Evolutionary conservation across 23 tunicate species (phyloP).

Genomic region (Clavelina lepadiformis): DNA sequence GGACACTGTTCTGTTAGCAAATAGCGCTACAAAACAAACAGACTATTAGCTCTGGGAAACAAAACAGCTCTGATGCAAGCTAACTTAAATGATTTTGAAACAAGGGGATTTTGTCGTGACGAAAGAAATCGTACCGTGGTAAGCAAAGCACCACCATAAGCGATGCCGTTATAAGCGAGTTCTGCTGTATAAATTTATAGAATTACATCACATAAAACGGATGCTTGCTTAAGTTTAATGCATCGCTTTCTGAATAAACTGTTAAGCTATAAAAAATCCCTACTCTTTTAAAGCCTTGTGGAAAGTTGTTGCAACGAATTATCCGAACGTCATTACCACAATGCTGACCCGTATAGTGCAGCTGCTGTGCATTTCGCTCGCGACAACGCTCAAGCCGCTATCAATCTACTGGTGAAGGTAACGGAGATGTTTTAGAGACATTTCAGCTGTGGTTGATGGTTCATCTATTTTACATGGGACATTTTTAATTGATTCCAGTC

Average conservation of each 20-base stretch:
- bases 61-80: no score
- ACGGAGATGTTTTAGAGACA: not conserved
- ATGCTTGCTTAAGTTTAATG: not conserved
- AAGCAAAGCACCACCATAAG: no score
- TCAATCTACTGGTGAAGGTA: constrained; percentile 45
- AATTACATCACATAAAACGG: not conserved
- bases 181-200: not conserved
- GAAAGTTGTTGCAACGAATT: constrained; percentile 26
- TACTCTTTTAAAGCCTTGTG: constrained; percentile 13
- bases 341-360: constrained; percentile 56
- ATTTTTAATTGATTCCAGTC: constrained; percentile 17
- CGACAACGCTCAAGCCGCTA: constrained; percentile 44
- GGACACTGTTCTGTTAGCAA: no score
- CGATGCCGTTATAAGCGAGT: no score
- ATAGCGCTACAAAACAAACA: no score
- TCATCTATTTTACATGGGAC: not conserved
- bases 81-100: no score
- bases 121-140: no score
- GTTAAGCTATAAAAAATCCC: no score
- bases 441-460: not conserved
- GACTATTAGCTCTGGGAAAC: no score
- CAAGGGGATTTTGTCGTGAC: no score
- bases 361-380: constrained; percentile 52
- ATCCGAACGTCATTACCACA: constrained; percentile 15
- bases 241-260: no score